phyloP scores from a whole-genome alignment of 1,140 invertebrate species.

The Conus betulinus region DNA sequence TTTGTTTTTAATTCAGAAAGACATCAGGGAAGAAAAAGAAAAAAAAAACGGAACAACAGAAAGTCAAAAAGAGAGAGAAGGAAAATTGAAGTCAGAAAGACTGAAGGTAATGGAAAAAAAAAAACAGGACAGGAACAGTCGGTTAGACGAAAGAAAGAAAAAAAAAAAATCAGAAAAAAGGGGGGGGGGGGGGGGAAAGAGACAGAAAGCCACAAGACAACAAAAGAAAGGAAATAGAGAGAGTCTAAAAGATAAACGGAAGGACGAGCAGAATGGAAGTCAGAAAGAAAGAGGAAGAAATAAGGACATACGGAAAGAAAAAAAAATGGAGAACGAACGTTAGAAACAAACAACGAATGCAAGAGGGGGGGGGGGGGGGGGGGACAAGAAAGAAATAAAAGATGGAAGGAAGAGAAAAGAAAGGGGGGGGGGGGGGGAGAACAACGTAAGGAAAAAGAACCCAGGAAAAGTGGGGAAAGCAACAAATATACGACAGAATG shows the following conservation, averaged over 20 bases:
- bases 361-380: neutral
- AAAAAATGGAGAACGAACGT: neutral
- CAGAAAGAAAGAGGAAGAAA: neutral
- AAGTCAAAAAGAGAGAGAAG: no score
- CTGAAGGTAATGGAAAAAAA: neutral
- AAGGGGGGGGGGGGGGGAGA: constrained; percentile 55
- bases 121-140: neutral
- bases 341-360: neutral
- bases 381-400: no score
- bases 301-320: neutral
- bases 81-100: neutral
- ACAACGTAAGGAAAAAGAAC: no score
- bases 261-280: neutral
- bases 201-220: no score
- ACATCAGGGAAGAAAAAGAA: no score
- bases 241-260: no score
- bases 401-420: neutral
- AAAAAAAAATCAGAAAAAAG: no score
- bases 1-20: no score
- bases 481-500: no score
- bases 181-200: no score
- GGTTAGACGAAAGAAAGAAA: neutral
- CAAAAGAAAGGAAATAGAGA: neutral
- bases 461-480: no score
- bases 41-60: no score